A percentile compares a stretch with the other conserved stretches of the same genome.
phyloP scores from a whole-genome alignment of 2,888 invertebrate species.

The Cephalotes varians region DNA sequence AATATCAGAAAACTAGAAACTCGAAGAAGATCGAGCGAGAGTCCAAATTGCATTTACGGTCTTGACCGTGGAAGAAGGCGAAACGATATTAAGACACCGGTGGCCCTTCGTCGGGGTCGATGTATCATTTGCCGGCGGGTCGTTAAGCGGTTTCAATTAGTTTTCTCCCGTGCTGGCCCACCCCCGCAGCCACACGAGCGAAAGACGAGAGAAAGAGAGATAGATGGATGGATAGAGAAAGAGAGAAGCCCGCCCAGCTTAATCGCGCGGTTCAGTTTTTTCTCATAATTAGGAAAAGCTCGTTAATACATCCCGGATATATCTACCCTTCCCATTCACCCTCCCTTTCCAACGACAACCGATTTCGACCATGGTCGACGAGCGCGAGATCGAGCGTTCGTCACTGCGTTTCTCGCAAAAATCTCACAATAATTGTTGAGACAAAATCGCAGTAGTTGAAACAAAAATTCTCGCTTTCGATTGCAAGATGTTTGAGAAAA shows the following conservation, averaged over 20 bases:
- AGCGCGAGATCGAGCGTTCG: slow-evolving; percentile 12
- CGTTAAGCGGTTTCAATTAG: slow-evolving; percentile 86
- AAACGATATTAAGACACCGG: slow-evolving; percentile 83
- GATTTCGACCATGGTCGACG: slow-evolving; percentile 25
- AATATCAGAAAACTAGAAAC: slow-evolving; percentile 52
- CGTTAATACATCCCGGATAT: slow-evolving; percentile 83
- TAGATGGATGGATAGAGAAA: not conserved
- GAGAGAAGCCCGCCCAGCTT: slow-evolving; percentile 72
- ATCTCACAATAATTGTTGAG: not conserved
- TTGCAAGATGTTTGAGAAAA: not conserved
- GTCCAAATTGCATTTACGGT: slow-evolving; percentile 78
- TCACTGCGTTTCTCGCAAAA: slow-evolving; percentile 14
- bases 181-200: slow-evolving; percentile 68
- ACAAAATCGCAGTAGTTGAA: not conserved
- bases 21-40: slow-evolving; percentile 49
- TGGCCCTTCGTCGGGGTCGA: slow-evolving; percentile 80
- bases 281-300: slow-evolving; percentile 85
- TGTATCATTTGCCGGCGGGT: slow-evolving; percentile 85
- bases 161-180: slow-evolving; percentile 79
- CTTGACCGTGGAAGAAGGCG: slow-evolving; percentile 78
- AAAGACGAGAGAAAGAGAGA: slow-evolving; percentile 20
- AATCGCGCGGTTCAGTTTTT: slow-evolving; percentile 83
- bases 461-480: not conserved
- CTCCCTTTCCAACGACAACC: slow-evolving; percentile 38
- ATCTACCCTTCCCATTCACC: slow-evolving; percentile 61